Base-by-base conservation (phyloP, 2,797 vertebrate genomes). In the Rallus crepitans region DNA sequence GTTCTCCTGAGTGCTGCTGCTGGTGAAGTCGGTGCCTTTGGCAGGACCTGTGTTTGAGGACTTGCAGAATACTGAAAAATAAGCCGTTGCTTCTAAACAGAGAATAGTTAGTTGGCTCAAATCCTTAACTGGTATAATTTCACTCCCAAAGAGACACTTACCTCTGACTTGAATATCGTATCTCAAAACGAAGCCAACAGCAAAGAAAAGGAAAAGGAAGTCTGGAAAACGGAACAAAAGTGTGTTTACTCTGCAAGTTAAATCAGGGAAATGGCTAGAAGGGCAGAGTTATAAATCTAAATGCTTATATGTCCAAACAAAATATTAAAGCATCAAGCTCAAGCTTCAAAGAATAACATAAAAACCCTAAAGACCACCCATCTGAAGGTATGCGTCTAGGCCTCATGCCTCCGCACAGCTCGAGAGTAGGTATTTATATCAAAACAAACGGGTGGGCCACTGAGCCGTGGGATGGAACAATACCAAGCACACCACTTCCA, bases 151-250 rank as follows among this genome's bases (percentile, higher is more conserved):
- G 66, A 95, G 77, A 75, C 39, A 52, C 56, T 73, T 69, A 37
- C n/a, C 68, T 93, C 84, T 85, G 59, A 79, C 75, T 82, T 42
- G 35, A 89, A 47, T 52, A 77, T 87, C 48, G 5, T 24, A 66
- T 33, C 94, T 93, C 79, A 87, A 89, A 91, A 87, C 56, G 33
- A 92, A 91, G 64, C 35, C 68, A 87, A 77, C 39, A 92, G 79
- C 63, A 89, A 79, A 90, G 71, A n/a, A 79, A 76, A 91, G 73
- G 86, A 88, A 90, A 83, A 89, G 61, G 73, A 90, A 89, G 75
- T 82, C 75, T 90, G 84, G 82, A 77, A 89, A 93, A 52, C 0
- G 0, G 71, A 82, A 85, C 4, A 11, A 73, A 92, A 85, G 35
- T 15, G 25, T 59, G 56, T 89, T 89, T 95, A 71, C 61, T 94